Evolutionary conservation across 2,113 vertebrate genomes (phyloP), one percentile per base, ranked within the genome.

Genomic region (Eretmochelys imbricata): DNA sequence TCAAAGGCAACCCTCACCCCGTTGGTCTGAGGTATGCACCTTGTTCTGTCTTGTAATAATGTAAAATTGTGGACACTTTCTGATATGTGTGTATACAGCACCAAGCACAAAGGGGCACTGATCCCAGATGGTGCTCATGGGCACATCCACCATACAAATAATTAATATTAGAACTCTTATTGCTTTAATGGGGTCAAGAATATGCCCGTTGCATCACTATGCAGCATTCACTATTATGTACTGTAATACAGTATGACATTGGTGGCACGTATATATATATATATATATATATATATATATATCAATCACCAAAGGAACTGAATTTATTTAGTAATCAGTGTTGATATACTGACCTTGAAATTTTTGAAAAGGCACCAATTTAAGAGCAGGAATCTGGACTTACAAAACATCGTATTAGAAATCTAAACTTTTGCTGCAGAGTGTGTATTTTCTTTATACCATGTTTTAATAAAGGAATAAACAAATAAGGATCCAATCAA

Each of bases 401-500:
- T 46, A 78, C 11, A 6, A 78, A 78, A 48, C 3, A 29, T 27
- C 22, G 4, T 20, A 20, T 57, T 35, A n/a, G 29, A 65, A 35
- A 14, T 78, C 75, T 42, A 22, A n/a, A 5, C n/a, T 27, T 78
- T 48, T 46, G 75, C 75, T 78, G 75, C 65, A 4, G 11, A 94
- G 94, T 94, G 84, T 92, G 84, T 72, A 4, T 38, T 38, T 93
- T 84, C 50, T 87, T 96, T 38, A n/a, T 22, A 72, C 19, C n/a
- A 22, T 72, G n/a, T 72, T 72, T 72, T 72, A 84, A 91, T 65
- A 94, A 97, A 96, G 92, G 93, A 89, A 94, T 95, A 90, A 95
- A 82, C 80, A 86, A 38, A 86, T 42, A 69, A 79, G 78, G 93
- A 91, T 88, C 89, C 94, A 96, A 94, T 49, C 93, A 82, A 35